Evolutionary conservation across 2,113 vertebrate genomes (phyloP), one percentile per base, ranked within the genome.

Genomic region (Notothenia rossii): DNA sequence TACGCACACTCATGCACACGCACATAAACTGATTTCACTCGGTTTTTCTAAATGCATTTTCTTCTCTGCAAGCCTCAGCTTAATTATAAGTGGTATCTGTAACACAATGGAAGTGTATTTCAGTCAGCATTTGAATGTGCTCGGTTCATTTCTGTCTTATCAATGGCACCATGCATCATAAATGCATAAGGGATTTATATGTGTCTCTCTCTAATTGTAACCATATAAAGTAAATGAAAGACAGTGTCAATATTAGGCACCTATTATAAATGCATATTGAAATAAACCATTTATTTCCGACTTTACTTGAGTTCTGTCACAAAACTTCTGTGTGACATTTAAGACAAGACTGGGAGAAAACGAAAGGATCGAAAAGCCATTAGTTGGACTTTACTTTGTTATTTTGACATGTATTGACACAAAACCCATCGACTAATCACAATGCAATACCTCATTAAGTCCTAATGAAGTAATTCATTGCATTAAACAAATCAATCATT

Each of bases 401-500:
- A 94, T 94, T 93, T 91, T 93, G 91, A 87, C 89, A 86, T 80
- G 84, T 94, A 95, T 95, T 61, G 94, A 96, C 94, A 92, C 70
- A 55, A 90, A 93, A 92, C 82, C 88, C 91, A 93, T 95, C 89
- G 92, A 94, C 91, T 91, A 93, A 95, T 94, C 92, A 93, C 92
- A 91, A 95, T 92, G 94, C 94, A 89, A 93, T 93, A 93, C 88
- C 89, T 94, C 92, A 94, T 95, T 95, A 94, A 91, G 92, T 91
- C 88, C 91, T 95, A 92, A 94, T 93, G 92, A 93, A 93, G 90
- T 92, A 94, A 94, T 93, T 93, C 93, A 93, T 91, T 90, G 93
- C 89, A 86, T 94, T 94, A 93, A 93, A 94, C 94, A 91, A 93
- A 95, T 96, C 94, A 93, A 94, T 96, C 94, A 92, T 92, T 93